Evolutionary conservation across 1,140 invertebrate genomes (phyloP), one percentile per base, ranked within the genome.

Genomic region (Whitmania pigra): DNA sequence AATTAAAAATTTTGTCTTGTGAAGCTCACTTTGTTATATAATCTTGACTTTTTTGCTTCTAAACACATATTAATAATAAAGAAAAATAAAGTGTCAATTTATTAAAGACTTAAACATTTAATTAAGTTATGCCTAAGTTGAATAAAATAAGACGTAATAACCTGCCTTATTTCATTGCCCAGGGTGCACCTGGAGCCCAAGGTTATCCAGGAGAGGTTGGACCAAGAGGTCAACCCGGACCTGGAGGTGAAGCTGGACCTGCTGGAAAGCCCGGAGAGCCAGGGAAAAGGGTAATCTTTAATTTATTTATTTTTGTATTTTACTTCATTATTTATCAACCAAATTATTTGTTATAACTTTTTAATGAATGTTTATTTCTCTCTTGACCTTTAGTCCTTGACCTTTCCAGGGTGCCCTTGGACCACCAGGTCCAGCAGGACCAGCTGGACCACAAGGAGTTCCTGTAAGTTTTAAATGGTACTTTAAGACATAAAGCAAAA

Each of bases 201-300:
- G 71, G 71, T 9, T 60, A 40, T 17, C 25, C 69, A 53, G 74
- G 74, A 7, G 55, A 53, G 49, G 27, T 22, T 20, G 74, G 74
- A 25, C 66, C 69, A 17, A 53, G 36, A 18, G 74, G 74, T 17
- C 6, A 25, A 49, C n/a, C 66, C 27, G 74, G 74, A 67, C n/a
- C 57, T 11, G 2, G 11, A 22, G 73, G 73, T 17, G 73, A 74
- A 68, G 55, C 17, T 7, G 74, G 74, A 25, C 17, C 53, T n/a
- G 43, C 73, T 20, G 74, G 74, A 71, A 63, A 71, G 43, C 53
- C 63, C n/a, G 74, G 74, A 68, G 67, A 71, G 11, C 53, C 40
- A 20, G 74, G 74, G 13, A 53, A 73, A 36, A 57, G 73, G 36
- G 54, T 53, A 69, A 60, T 27, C 20, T 71, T 55, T 54, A 43